A percentile compares a stretch with the other conserved stretches of the same genome.
These are phyloP conservation scores for Oscheius sp. DNA, from an alignment of 2,888 invertebrate species.

Conservation along the genomic window DNA sequence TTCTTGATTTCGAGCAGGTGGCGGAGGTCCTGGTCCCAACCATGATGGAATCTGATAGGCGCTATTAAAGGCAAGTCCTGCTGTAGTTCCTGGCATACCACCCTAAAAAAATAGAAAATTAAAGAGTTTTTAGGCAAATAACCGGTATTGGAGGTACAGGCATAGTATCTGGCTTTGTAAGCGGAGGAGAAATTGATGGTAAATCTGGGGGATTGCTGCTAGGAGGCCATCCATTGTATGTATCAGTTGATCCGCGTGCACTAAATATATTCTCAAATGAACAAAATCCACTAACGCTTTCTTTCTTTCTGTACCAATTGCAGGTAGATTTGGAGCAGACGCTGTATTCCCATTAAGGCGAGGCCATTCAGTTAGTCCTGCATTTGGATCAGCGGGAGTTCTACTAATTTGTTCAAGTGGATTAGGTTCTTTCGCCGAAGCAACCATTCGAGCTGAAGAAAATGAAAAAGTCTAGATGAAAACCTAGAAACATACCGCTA, in stretches of 20 bases:
- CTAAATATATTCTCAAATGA: neutral
- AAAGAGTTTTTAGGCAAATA: neutral
- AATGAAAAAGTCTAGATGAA: neutral
- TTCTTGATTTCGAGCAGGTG: too few species aligned
- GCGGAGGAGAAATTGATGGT: constrained; percentile 36
- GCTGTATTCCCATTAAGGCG: constrained; percentile 4
- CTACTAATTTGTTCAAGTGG: constrained; percentile 4
- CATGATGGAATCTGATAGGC: too few species aligned
- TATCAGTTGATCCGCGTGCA: constrained; percentile 20
- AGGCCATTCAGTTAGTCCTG: constrained; percentile 1
- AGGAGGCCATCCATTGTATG: constrained; percentile 52
- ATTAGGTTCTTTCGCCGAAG: constrained; percentile 16
- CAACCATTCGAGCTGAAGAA: constrained; percentile 28
- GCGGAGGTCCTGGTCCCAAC: too few species aligned
- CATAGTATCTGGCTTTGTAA: constrained; percentile 1
- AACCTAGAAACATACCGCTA: constrained; percentile 22
- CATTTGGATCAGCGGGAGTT: neutral
- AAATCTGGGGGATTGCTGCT: constrained; percentile 56
- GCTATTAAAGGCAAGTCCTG: too few species aligned
- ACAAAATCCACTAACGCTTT: constrained; percentile 28
- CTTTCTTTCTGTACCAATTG: constrained; percentile 54
- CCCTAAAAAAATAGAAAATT: too few species aligned
- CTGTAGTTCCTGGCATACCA: too few species aligned
- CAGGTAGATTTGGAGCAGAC: constrained; percentile 33
- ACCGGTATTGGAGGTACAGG: neutral